Percentiles rank a stretch among this genome's conserved stretches.
Conservation (phyloP, 2,888 invertebrate species). For the Trimorus sp. region DNA sequence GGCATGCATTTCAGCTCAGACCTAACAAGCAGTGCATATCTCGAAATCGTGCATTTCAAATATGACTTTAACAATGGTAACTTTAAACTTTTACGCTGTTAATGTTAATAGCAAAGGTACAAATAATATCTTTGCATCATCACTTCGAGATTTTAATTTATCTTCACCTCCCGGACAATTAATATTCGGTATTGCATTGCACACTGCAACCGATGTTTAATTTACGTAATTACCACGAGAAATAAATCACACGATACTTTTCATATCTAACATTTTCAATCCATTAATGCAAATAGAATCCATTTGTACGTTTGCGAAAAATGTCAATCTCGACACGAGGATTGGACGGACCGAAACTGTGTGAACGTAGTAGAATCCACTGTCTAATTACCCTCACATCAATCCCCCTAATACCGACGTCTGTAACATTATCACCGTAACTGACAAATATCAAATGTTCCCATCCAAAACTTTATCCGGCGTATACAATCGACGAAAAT, state of each 20-base stretch:
- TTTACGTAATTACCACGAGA: no score
- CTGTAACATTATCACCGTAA: slow-evolving; percentile 59
- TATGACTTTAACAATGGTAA: neutral
- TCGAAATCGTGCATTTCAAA: slow-evolving; percentile 8
- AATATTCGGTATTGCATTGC: no score
- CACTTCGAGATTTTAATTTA: no score
- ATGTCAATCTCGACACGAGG: no score
- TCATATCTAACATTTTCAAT: no score
- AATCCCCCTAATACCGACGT: slow-evolving; percentile 30
- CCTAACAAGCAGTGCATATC: slow-evolving; percentile 1
- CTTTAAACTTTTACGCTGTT: slow-evolving; percentile 15
- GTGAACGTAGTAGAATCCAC: slow-evolving; percentile 16
- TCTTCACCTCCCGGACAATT: no score
- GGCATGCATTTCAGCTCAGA: slow-evolving; percentile 22
- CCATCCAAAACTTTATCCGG: slow-evolving; percentile 44
- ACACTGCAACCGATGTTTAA: no score
- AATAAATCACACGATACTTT: no score
- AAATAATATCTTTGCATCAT: no score
- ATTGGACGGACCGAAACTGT: no score
- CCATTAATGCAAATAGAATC: no score
- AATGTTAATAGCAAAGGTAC: slow-evolving; percentile 12
- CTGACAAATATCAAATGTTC: slow-evolving; percentile 62
- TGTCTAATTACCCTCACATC: slow-evolving; percentile 52
- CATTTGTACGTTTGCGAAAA: no score
- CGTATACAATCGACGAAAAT: slow-evolving; percentile 56